Evolutionary conservation across 2,888 invertebrate genomes (phyloP), one percentile per base, ranked within the genome.

Genomic region (Tridacna crocea): DNA sequence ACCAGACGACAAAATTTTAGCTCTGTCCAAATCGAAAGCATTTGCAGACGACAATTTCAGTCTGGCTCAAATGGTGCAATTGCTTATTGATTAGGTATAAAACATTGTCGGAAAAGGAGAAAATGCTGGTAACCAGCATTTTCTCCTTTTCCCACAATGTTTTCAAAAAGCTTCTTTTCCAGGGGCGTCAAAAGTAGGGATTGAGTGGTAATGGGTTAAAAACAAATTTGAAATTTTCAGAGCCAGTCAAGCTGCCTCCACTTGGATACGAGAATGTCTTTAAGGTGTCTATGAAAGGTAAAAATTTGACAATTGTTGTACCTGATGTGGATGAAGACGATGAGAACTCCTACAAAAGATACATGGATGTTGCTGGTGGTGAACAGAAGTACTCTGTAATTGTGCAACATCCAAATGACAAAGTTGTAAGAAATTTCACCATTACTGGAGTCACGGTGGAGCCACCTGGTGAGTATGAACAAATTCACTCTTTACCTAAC

Each of bases 341-440:
- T 11, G 76, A 79, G 47, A 27, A 76, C 11, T 15, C 47, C 8
- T 77, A 76, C 46, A 26, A 77, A 24, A 10, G 24, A 6, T 24
- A 83, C 70, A 10, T n/a, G 22, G 17, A 17, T 4, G 26, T 51
- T 6, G 58, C 58, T 10, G 58, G 58, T 17, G 58, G n/a, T 19
- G 58, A 36, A 24, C 66, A 27, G 27, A 66, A 36, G 36, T 74
- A 74, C 36, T n/a, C 27, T 0, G 12, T 75, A 10, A 46, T 72
- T 19, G 51, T 85, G 11, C 13, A 26, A 8, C 82, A 85, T 36
- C n/a, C 26, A 6, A 77, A 66, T 55, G 84, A 85, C 51, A n/a
- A 22, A 26, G 66, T 79, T 22, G 63, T 15, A 2, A 3, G 66
- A 6, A 77, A 82, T 68, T 85, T 85, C 36, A 77, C 75, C 3